Percentiles rank a stretch among this genome's conserved stretches.
These are phyloP conservation scores for Salmo trutta DNA, from an alignment of 2,797 vertebrate species.

Conservation along the genomic window DNA sequence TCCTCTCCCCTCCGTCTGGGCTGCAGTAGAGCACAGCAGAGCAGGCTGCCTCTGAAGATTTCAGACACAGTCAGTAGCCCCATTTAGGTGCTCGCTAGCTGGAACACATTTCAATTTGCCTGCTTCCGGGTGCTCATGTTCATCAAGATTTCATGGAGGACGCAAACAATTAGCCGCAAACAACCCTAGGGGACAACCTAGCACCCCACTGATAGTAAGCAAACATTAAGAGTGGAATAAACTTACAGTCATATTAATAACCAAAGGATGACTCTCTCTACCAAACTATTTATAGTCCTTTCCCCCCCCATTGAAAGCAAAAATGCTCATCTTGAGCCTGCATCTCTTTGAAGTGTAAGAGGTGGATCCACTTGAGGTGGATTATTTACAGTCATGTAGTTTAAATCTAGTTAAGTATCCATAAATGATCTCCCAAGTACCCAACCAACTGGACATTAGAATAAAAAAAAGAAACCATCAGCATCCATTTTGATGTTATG, in stretches of 20 bases:
- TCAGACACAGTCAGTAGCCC: slow-evolving; percentile 25
- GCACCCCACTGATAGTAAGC: slow-evolving; percentile 43
- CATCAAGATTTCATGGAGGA: slow-evolving; percentile 56
- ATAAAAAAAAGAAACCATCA: slow-evolving; percentile 40
- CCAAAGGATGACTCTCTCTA: slow-evolving; percentile 38
- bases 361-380: slow-evolving; percentile 67
- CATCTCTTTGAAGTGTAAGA: slow-evolving; percentile 77
- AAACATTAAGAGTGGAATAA: slow-evolving; percentile 45
- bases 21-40: slow-evolving; percentile 23
- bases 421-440: slow-evolving; percentile 43
- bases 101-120: slow-evolving; percentile 51
- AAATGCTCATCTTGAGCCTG: slow-evolving; percentile 71
- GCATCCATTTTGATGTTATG: slow-evolving; percentile 18
- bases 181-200: slow-evolving; percentile 9
- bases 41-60: slow-evolving; percentile 37
- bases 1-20: slow-evolving; percentile 19
- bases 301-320: slow-evolving; percentile 52
- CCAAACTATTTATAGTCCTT: slow-evolving; percentile 70
- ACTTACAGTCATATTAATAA: slow-evolving; percentile 25
- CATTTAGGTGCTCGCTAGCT: slow-evolving; percentile 10
- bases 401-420: slow-evolving; percentile 68
- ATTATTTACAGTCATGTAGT: slow-evolving; percentile 75
- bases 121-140: slow-evolving; percentile 44
- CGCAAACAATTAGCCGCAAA: slow-evolving; percentile 43
- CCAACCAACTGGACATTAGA: slow-evolving; percentile 30